Conservation (phyloP, 2,888 invertebrate genomes). For the Morinoia aosen region DNA sequence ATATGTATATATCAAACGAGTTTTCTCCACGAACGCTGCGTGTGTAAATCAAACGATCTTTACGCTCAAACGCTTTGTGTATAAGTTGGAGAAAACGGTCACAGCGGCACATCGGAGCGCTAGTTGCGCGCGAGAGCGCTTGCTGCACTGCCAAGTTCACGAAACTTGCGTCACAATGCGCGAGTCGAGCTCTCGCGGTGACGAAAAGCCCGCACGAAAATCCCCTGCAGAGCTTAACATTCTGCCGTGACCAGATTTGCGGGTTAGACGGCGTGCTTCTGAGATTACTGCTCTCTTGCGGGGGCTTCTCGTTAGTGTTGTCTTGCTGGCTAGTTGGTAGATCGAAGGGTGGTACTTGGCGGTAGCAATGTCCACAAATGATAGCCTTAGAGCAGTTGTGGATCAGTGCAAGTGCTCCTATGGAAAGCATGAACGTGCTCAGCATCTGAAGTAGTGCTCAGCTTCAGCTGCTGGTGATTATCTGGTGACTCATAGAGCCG, state of each 20-base stretch:
- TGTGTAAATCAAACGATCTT: background rate
- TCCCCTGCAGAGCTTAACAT: background rate
- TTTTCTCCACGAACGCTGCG: too few relatives aligned
- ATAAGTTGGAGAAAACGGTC: background rate
- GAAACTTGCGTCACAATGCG: background rate
- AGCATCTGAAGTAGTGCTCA: too few relatives aligned
- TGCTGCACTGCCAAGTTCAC: background rate
- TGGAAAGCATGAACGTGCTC: too few relatives aligned
- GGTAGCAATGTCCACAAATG: too few relatives aligned
- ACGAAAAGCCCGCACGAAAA: background rate
- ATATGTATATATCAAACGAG: background rate
- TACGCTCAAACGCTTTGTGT: too few relatives aligned
- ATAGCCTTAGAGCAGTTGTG: too few relatives aligned
- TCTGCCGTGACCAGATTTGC: background rate
- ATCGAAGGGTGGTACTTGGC: too few relatives aligned
- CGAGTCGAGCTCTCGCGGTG: background rate
- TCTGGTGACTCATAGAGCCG: too few relatives aligned
- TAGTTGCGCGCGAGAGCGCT: background rate
- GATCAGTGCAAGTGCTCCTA: too few relatives aligned
- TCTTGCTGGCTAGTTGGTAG: too few relatives aligned
- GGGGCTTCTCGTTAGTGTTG: too few relatives aligned
- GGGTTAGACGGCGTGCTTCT: background rate
- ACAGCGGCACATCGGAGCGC: background rate
- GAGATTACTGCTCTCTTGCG: background rate
- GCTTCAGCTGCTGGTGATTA: too few relatives aligned